These are phyloP conservation scores for Brassicogethes aeneus DNA, from an alignment of 2,888 invertebrate species.

Conservation along the genomic window DNA sequence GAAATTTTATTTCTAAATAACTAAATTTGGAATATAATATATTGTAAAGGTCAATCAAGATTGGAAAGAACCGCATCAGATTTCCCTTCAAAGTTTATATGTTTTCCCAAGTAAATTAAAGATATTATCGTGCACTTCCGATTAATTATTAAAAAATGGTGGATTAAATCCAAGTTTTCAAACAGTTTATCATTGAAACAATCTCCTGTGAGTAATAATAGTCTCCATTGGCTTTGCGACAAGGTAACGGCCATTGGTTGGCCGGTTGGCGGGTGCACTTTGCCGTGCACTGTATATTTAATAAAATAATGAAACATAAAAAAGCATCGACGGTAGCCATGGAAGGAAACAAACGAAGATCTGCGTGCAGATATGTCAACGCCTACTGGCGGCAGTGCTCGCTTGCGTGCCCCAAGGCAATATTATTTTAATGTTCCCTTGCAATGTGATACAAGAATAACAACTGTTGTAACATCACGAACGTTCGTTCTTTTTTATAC, in stretches of 20 bases:
- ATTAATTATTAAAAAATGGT: constrained; percentile 1
- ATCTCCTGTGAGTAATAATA: neutral
- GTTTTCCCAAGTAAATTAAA: too few species aligned
- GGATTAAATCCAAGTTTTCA: neutral
- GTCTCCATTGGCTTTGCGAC: neutral
- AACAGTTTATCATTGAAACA: neutral
- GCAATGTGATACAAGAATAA: constrained; percentile 31
- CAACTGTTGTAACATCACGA: constrained; percentile 30
- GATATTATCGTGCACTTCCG: too few species aligned
- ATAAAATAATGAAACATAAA: constrained; percentile 2
- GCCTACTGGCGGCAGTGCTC: constrained; percentile 29
- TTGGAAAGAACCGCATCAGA: too few species aligned
- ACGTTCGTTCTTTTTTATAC: constrained; percentile 22
- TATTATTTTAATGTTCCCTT: constrained; percentile 39
- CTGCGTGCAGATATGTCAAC: constrained; percentile 40
- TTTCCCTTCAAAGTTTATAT: too few species aligned
- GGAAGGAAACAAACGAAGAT: constrained; percentile 16
- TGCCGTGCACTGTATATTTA: neutral
- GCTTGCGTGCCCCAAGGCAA: constrained; percentile 37
- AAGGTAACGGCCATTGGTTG: neutral
- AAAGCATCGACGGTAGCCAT: constrained; percentile 2
- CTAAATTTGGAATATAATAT: too few species aligned
- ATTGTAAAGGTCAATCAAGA: too few species aligned
- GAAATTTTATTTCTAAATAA: too few species aligned
- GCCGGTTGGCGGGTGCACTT: neutral